Conservation (phyloP, 2,113 vertebrate genomes). For the Vanacampus margaritifer region DNA sequence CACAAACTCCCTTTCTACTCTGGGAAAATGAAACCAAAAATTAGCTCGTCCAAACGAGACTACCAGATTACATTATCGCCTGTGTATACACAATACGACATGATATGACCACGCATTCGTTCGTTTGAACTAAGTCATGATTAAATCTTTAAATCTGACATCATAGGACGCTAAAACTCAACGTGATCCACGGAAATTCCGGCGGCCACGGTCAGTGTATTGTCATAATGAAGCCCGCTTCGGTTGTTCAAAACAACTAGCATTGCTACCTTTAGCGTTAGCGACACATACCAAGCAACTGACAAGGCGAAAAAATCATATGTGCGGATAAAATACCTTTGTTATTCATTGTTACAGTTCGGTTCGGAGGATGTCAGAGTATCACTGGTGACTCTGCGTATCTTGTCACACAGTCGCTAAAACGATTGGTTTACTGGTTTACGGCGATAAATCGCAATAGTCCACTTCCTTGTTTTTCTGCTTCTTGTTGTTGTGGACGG, state of each 20-base stretch:
- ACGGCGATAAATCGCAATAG: conserved; percentile 46
- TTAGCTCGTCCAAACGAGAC: neutral
- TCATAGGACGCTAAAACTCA: neutral
- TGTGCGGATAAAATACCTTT: conserved; percentile 65
- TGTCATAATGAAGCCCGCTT: conserved; percentile 38
- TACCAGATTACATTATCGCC: too few species aligned
- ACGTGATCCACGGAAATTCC: conserved; percentile 7
- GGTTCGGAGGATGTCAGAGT: conserved; percentile 29
- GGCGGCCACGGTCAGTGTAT: conserved; percentile 31
- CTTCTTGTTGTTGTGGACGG: conserved; percentile 70
- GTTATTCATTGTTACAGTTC: conserved; percentile 72
- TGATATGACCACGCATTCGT: neutral
- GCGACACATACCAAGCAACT: conserved; percentile 27
- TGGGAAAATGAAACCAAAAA: neutral
- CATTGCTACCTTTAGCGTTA: conserved; percentile 11
- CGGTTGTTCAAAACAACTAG: conserved; percentile 28
- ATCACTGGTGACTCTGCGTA: conserved; percentile 29
- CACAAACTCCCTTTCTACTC: neutral
- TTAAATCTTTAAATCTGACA: neutral
- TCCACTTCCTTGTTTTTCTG: conserved; percentile 78
- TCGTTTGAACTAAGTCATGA: neutral
- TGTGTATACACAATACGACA: neutral
- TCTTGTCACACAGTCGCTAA: conserved; percentile 53
- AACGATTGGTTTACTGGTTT: conserved; percentile 34
- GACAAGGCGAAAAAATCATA: neutral